These are phyloP conservation scores for Notocelia uddmanniana DNA, from an alignment of 2,888 invertebrate species.

Conservation along the genomic window DNA sequence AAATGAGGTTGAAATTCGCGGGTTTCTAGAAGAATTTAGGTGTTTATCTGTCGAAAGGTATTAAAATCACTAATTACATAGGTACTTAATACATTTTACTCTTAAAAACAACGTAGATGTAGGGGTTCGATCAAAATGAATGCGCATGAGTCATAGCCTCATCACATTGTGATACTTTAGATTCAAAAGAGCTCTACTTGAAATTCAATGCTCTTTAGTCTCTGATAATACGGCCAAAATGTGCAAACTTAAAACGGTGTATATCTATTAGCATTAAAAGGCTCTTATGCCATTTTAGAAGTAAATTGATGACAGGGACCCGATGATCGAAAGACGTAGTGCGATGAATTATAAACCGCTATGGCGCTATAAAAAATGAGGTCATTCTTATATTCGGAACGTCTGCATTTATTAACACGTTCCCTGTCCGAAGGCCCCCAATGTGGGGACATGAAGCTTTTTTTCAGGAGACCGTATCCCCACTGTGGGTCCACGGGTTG, in stretches of 20 bases:
- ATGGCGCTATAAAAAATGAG: constrained; percentile 25
- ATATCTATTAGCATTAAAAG: not conserved
- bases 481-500: too few relatives aligned
- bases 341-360: constrained; percentile 10
- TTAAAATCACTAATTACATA: not conserved
- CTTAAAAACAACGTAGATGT: not conserved
- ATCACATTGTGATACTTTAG: constrained; percentile 8
- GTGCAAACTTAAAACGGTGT: not conserved
- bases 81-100: constrained; percentile 1
- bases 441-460: too few relatives aligned
- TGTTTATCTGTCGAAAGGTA: not conserved
- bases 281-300: not conserved
- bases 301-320: not conserved
- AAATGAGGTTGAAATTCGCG: not conserved
- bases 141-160: constrained; percentile 28
- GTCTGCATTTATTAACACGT: not conserved
- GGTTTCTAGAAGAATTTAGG: not conserved
- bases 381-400: constrained; percentile 24
- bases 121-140: not conserved
- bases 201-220: not conserved
- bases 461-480: too few relatives aligned
- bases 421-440: too few relatives aligned
- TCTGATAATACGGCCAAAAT: not conserved
- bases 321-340: constrained; percentile 18
- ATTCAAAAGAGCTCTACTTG: constrained; percentile 1